phyloP scores from a whole-genome alignment of 1,140 invertebrate genomes.

The Stegodyphus dumicola region DNA sequence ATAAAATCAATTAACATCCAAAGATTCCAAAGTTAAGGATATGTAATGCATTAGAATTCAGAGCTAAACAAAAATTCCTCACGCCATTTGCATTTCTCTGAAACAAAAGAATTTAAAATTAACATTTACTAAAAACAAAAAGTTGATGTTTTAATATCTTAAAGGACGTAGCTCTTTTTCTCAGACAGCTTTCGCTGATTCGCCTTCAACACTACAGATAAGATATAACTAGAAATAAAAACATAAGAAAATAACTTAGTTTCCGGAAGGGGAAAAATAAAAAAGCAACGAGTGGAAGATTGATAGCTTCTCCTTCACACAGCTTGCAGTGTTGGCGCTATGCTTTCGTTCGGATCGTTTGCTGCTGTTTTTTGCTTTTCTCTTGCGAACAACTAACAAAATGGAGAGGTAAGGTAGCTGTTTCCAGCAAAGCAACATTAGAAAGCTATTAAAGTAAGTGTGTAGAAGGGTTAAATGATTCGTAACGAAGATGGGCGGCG shows the following conservation, averaged over 20 bases:
- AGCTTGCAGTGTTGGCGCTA: conserved; percentile 13
- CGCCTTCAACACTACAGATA: neutral
- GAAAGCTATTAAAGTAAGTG: conserved; percentile 52
- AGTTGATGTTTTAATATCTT: neutral
- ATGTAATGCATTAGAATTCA: too few species aligned
- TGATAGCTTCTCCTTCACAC: conserved; percentile 34
- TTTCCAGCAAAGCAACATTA: conserved; percentile 37
- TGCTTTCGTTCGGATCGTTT: neutral
- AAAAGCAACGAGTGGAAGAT: conserved; percentile 25
- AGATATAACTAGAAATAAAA: conserved; percentile 2
- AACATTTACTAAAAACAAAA: too few species aligned
- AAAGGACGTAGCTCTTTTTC: neutral
- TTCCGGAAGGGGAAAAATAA: neutral
- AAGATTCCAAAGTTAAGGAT: too few species aligned
- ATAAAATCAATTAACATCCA: too few species aligned
- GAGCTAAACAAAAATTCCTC: too few species aligned
- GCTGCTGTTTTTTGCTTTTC: neutral
- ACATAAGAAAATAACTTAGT: neutral
- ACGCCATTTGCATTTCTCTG: too few species aligned
- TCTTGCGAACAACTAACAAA: neutral
- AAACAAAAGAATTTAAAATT: too few species aligned
- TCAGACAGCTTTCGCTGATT: too few species aligned
- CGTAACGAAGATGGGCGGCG: conserved; percentile 20
- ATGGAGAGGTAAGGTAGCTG: conserved; percentile 16
- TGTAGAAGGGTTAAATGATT: conserved; percentile 47